Percentiles rank a stretch among this genome's conserved stretches.
These are phyloP conservation scores for Epicampocera succincta DNA, from an alignment of 2,888 invertebrate species.

Conservation along the genomic window DNA sequence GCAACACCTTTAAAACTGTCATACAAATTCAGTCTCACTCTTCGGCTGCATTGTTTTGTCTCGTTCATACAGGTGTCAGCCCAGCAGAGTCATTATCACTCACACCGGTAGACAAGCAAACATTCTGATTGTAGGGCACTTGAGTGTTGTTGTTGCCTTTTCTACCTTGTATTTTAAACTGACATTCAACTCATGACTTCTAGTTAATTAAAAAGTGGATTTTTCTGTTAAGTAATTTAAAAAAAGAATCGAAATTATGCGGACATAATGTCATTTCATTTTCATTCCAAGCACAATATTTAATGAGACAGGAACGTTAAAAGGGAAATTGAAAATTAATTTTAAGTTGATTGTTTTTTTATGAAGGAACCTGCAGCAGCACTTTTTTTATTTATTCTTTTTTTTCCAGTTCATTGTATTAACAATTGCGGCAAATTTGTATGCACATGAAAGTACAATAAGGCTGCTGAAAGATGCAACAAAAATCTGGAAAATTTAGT, in stretches of 20 bases:
- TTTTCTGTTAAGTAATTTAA: slow-evolving; percentile 52
- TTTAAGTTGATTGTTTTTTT: slow-evolving; percentile 36
- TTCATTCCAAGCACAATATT: neutral
- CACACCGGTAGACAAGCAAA: neutral
- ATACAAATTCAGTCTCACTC: neutral
- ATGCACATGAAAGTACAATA: too few species aligned
- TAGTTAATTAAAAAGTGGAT: slow-evolving; percentile 62
- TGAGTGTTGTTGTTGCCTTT: neutral
- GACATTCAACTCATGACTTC: slow-evolving; percentile 60
- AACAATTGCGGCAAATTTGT: too few species aligned
- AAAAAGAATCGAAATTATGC: slow-evolving; percentile 43
- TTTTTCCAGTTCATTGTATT: neutral
- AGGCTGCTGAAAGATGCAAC: too few species aligned
- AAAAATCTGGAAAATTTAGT: too few species aligned
- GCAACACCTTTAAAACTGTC: slow-evolving; percentile 55
- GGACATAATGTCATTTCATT: slow-evolving; percentile 28
- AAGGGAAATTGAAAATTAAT: slow-evolving; percentile 37
- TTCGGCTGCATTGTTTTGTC: neutral
- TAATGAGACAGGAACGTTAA: neutral
- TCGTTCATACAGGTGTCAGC: neutral
- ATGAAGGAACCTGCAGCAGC: neutral
- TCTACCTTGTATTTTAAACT: slow-evolving; percentile 32
- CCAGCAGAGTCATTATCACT: slow-evolving; percentile 35
- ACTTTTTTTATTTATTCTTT: neutral
- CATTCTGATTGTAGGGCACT: slow-evolving; percentile 9